Percentiles rank a stretch among this genome's conserved stretches.
These are phyloP conservation scores for Tinea pellionella DNA, from an alignment of 2,888 invertebrate genomes.

Conservation along the genomic window DNA sequence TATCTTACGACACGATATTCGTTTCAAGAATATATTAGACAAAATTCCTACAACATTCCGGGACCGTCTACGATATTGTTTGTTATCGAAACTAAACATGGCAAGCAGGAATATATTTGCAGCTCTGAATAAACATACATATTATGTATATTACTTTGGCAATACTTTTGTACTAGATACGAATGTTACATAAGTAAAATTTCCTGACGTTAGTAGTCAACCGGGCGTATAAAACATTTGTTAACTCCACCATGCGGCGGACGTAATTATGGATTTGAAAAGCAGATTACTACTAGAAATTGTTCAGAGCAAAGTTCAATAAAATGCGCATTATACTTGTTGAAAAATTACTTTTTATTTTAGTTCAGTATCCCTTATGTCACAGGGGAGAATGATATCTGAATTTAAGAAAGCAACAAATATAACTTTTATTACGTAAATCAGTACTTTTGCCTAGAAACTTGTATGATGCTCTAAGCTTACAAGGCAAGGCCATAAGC, in stretches of 20 bases:
- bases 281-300: neutral
- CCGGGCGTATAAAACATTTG: constrained; percentile 1
- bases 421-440: no score
- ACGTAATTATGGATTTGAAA: constrained; percentile 1
- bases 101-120: neutral
- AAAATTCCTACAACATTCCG: neutral
- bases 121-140: neutral
- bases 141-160: neutral
- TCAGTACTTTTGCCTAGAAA: no score
- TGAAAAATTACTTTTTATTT: no score
- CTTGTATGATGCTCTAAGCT: neutral
- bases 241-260: neutral
- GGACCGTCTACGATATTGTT: neutral
- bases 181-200: neutral
- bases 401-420: no score
- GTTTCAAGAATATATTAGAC: neutral
- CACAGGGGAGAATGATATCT: no score
- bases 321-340: neutral
- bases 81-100: neutral
- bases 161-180: constrained; percentile 1
- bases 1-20: neutral
- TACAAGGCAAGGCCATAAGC: neutral
- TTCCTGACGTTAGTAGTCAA: neutral
- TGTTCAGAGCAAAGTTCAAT: neutral
- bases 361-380: no score